Percentiles rank a stretch among this genome's conserved stretches.
These are phyloP conservation scores for Drosophila biarmipes DNA, from an alignment of 1,140 invertebrate species.

Conservation along the genomic window DNA sequence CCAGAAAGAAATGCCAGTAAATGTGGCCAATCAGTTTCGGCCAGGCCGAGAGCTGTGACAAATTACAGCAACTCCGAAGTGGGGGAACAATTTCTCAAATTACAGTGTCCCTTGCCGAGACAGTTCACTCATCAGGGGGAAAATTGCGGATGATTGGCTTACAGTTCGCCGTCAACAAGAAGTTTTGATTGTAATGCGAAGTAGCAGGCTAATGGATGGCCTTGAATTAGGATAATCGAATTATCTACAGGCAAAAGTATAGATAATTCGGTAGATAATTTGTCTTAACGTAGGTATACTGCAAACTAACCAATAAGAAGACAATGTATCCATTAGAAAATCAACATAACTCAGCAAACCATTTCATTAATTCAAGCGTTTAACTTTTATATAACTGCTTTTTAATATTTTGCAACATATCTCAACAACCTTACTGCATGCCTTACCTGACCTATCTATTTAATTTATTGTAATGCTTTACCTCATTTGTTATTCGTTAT, in stretches of 20 bases:
- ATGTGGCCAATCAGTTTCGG: constrained; percentile 50
- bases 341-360: neutral
- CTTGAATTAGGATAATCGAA: constrained; percentile 15
- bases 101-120: constrained; percentile 25
- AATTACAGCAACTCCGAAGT: constrained; percentile 45
- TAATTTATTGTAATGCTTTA: neutral
- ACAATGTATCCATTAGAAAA: neutral
- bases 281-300: neutral
- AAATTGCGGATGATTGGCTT: constrained; percentile 38
- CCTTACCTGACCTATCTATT: neutral
- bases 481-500: neutral
- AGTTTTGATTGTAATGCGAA: constrained; percentile 31
- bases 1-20: constrained; percentile 13
- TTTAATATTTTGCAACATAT: neutral
- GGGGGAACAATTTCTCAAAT: constrained; percentile 26
- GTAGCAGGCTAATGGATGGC: constrained; percentile 6
- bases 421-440: neutral
- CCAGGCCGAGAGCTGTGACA: constrained; percentile 22
- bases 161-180: constrained; percentile 9
- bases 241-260: neutral
- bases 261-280: neutral
- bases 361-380: neutral
- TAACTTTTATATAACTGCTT: neutral
- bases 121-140: constrained; percentile 2
- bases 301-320: neutral